Base-by-base conservation (phyloP, 2,113 vertebrate genomes). In the Sander lucioperca region DNA sequence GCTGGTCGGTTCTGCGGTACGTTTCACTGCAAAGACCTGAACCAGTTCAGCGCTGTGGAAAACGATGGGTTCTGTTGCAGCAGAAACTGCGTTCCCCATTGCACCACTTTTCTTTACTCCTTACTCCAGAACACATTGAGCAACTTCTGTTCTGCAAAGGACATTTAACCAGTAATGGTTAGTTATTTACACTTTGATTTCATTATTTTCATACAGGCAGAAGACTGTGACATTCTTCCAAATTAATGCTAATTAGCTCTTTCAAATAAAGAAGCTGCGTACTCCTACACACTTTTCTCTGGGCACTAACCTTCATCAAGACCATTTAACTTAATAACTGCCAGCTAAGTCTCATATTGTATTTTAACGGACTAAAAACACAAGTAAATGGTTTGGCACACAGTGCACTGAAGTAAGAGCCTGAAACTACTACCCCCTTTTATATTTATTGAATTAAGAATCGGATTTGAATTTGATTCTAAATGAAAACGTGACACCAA, bases 321-420 rank as follows among this genome's bases (percentile, higher is more conserved):
- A 53, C 27, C 12, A 18, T 21, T 58, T 78, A 43, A n/a, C 50
- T 64, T 47, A 30, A 45, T 79, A 56, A 64, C 14, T 64, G 25
- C 18, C 58, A 23, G 53, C 43, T 63, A 16, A 47, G 23, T 45
- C 18, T 62, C n/a, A 21, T 18, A 10, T 47, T 39, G 39, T 51
- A 64, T 50, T 80, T 48, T 6, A 64, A 14, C 12, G 0, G 30
- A 27, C 15, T 36, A 6, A 25, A 57, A 57, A 33, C 43, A 61
- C 25, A 53, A 53, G 50, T 27, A 2, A 77, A 33, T 27, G 21
- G 30, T 27, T 21, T n/a, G 39, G 10, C n/a, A 25, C 30, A 36
- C 14, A 27, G 23, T 27, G 43, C 15, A 6, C 25, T 48, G 18
- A 21, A 13, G 33, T 30, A 9, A 48, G 1, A 48, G 56, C 18